phyloP scores from a whole-genome alignment of 2,797 vertebrate species.

The Cephalopachus bancanus region DNA sequence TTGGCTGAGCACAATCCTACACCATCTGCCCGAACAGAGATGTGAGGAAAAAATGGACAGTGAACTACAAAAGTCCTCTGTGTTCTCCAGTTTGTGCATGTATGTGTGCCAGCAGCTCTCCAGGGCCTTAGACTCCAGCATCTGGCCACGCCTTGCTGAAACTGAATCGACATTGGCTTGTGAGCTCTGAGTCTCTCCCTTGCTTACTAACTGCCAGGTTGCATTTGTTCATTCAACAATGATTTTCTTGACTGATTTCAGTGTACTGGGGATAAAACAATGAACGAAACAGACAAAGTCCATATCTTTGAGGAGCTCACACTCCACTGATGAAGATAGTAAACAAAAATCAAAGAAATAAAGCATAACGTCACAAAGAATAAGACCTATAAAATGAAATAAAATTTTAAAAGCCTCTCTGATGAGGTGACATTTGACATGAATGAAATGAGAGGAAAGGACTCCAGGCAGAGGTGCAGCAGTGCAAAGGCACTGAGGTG shows the following conservation, averaged over 20 bases:
- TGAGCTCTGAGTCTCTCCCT: not conserved
- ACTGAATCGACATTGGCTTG: not conserved
- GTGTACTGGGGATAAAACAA: not conserved
- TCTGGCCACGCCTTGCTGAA: not conserved
- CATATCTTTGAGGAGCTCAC: not conserved
- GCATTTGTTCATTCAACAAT: conserved; percentile 3
- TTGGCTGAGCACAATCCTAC: not conserved
- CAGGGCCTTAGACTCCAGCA: not conserved
- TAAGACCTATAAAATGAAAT: not conserved
- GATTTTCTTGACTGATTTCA: not conserved
- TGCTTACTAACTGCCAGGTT: not conserved
- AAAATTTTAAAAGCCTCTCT: not conserved
- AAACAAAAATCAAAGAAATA: not conserved
- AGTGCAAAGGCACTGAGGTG: not conserved
- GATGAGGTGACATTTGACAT: not conserved
- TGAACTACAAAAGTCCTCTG: not conserved
- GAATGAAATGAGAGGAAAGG: not conserved
- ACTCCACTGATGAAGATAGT: not conserved
- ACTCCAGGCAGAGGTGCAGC: not conserved
- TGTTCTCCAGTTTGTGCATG: not conserved
- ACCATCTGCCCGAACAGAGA: not conserved
- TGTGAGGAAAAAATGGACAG: not conserved
- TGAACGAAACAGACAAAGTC: not conserved
- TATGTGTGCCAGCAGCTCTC: not conserved
- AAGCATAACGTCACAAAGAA: not conserved